Evolutionary conservation across 2,113 vertebrate genomes (phyloP).

Genomic region (Sylvilagus bachmani): DNA sequence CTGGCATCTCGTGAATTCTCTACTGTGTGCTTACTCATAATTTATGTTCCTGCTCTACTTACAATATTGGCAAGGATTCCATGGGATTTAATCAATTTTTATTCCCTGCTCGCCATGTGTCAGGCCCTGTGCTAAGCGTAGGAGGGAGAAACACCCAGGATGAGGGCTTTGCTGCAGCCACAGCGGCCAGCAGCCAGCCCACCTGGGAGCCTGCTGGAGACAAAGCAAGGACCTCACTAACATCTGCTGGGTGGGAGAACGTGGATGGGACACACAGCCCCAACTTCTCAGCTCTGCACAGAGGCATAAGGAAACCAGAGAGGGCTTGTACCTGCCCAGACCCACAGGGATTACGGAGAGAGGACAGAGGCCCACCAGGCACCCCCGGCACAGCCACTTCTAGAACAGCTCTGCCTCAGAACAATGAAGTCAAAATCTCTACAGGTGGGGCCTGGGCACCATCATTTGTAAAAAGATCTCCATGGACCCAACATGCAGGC

Average conservation of each 20-base stretch:
- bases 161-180: background rate
- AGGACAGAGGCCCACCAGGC: no score
- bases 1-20: background rate
- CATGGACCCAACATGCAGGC: background rate
- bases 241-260: background rate
- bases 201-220: background rate
- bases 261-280: background rate
- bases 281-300: background rate
- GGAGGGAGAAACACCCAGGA: background rate
- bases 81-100: accelerated
- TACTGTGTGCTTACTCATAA: background rate
- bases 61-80: background rate
- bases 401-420: background rate
- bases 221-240: background rate
- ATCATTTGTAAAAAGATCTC: background rate
- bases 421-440: background rate
- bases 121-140: background rate
- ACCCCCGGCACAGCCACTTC: background rate
- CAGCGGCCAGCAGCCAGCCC: background rate
- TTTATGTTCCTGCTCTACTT: slow-evolving; percentile 21
- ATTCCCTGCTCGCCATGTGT: background rate
- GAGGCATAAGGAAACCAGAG: background rate
- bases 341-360: accelerated
- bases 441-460: background rate
- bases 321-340: accelerated